Conservation (phyloP, 2,888 invertebrate species). For the Mesorhabditis spiculigera region DNA sequence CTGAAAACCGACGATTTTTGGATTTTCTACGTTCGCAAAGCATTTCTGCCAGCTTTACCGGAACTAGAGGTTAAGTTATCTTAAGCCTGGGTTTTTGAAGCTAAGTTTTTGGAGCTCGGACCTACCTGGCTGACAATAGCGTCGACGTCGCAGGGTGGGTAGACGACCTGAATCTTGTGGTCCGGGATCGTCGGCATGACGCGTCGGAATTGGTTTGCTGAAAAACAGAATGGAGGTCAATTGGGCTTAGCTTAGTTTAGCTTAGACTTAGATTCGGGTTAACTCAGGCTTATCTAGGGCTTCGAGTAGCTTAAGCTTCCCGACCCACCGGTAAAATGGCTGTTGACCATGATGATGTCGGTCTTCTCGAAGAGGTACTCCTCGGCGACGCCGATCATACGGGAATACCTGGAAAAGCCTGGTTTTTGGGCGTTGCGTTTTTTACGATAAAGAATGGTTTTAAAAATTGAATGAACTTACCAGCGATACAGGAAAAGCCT, state of each 20-base stretch:
- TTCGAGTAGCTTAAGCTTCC: no score
- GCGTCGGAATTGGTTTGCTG: slow-evolving; percentile 43
- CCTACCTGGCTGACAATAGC: slow-evolving; percentile 34
- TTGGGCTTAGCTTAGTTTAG: no score
- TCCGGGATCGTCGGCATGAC: slow-evolving; percentile 53
- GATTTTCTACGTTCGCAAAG: no score
- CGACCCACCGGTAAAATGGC: slow-evolving; percentile 64
- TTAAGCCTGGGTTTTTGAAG: no score
- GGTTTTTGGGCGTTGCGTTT: no score
- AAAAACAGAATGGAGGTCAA: no score
- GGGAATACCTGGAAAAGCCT: slow-evolving; percentile 58
- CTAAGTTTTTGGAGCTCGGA: no score
- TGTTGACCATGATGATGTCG: slow-evolving; percentile 63
- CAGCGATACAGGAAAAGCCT: slow-evolving; percentile 53
- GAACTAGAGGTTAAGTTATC: background rate
- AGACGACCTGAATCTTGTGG: slow-evolving; percentile 53
- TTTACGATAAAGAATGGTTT: no score
- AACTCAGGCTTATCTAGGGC: no score
- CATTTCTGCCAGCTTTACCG: background rate
- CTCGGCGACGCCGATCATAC: slow-evolving; percentile 51
- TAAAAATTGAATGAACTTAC: background rate
- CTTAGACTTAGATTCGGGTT: no score
- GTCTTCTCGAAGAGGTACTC: slow-evolving; percentile 62
- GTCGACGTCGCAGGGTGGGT: slow-evolving; percentile 57
- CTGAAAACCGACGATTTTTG: slow-evolving; percentile 13